Percentiles rank a stretch among this genome's conserved stretches.
Evolutionary conservation across 2,888 invertebrate species (phyloP).

Genomic region (Hirtodrosophila trivittata): DNA sequence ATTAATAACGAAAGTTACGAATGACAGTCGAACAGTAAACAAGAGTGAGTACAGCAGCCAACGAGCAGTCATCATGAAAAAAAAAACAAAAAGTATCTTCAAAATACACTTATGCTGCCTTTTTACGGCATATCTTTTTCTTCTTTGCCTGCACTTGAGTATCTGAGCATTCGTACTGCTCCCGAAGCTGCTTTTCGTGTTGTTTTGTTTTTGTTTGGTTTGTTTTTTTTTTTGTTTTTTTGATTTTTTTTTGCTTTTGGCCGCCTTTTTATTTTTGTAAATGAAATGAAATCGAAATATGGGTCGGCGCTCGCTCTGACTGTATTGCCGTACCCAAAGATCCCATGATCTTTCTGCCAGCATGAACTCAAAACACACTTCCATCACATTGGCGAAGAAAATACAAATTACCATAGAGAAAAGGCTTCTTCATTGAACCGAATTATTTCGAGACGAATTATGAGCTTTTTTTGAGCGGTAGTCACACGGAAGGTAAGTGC

Average conservation of each 20-base stretch:
- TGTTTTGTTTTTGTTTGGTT: slow-evolving; percentile 48
- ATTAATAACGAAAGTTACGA: slow-evolving; percentile 45
- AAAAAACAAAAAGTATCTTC: slow-evolving; percentile 62
- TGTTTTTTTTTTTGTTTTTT: slow-evolving; percentile 30
- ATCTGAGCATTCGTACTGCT: slow-evolving; percentile 49
- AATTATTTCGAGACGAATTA: slow-evolving; percentile 5
- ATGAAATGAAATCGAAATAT: slow-evolving; percentile 73
- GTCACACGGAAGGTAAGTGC: background rate
- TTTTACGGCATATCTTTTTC: slow-evolving; percentile 71
- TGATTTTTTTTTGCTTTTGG: slow-evolving; percentile 46
- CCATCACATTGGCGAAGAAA: slow-evolving; percentile 41
- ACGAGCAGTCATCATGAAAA: slow-evolving; percentile 43
- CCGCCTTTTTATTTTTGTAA: slow-evolving; percentile 64
- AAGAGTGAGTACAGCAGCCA: slow-evolving; percentile 24
- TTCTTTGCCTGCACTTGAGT: slow-evolving; percentile 74
- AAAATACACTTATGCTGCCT: slow-evolving; percentile 73
- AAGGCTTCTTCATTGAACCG: slow-evolving; percentile 13
- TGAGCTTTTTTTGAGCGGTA: background rate
- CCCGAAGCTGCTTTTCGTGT: slow-evolving; percentile 63
- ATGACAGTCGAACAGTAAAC: slow-evolving; percentile 15
- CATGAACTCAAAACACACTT: slow-evolving; percentile 69
- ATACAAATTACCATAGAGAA: slow-evolving; percentile 26
- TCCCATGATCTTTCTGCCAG: slow-evolving; percentile 49
- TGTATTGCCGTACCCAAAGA: slow-evolving; percentile 46
- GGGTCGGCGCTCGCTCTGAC: slow-evolving; percentile 57